Evolutionary conservation across 2,888 invertebrate genomes (phyloP), one percentile per base, ranked within the genome.

Genomic region (Liodrosophila aerea): DNA sequence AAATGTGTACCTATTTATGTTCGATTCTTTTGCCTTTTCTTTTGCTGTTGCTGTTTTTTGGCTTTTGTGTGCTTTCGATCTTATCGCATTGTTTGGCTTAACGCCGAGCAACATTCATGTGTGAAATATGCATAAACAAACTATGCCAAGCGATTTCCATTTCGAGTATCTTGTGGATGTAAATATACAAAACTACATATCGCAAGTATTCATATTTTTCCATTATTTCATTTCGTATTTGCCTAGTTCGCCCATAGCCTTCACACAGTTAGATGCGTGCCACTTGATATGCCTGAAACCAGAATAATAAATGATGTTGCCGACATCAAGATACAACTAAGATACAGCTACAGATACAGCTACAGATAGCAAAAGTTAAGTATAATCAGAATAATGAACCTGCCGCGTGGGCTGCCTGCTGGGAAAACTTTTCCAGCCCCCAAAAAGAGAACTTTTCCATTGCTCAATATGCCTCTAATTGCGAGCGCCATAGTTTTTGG

Each of bases 201-300:
- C 41, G 7, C 33, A 12, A 37, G 39, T 54, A 29, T 52, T 34
- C 11, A 22, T 39, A 16, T 33, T 13, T 50, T 41, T n/a, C n/a
- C n/a, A n/a, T n/a, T 40, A 37, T 16, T 15, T 29, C 9, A 15
- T 13, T 39, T 39, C 60, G 5, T 13, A 30, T 39, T 31, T 67
- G 40, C 45, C 43, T 54, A 29, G 30, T 41, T 44, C 47, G 47
- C 49, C 36, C 73, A 51, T 52, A 83, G 76, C 76, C 76, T 77
- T 77, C 86, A 85, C 76, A 77, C 64, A 85, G 84, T 80, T 67
- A 85, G 76, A 76, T 77, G 84, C 81, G 61, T 80, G 86, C 86
- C 76, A 85, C 76, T 84, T 71, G 77, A 77, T 77, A 85, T 65
- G 81, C 65, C 71, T 66, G 56, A 85, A 76, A 77, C 66, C 73